Conservation (phyloP, 1,140 invertebrate genomes). For the Drosophila nikananu region DNA sequence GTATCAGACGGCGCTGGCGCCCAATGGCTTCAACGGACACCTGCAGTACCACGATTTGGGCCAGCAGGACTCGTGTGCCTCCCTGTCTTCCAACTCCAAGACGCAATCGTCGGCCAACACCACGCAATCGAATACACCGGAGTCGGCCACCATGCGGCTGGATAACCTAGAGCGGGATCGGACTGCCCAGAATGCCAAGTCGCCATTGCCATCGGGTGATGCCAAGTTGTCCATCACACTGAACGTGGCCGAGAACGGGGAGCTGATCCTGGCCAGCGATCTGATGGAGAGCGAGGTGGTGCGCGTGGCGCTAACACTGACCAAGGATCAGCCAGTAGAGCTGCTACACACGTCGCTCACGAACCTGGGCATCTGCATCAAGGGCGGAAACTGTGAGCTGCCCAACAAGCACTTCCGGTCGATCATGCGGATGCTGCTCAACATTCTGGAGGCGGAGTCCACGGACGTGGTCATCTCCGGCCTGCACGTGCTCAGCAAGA, state of each 20-base stretch:
- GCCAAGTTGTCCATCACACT: constrained; percentile 27
- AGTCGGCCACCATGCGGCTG: constrained; percentile 83
- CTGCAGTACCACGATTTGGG: constrained; percentile 75
- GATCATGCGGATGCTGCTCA: constrained; percentile 90
- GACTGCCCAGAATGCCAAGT: constrained; percentile 29
- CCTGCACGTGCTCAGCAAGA: constrained; percentile 92
- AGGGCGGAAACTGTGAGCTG: constrained; percentile 85
- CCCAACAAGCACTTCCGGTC: constrained; percentile 88
- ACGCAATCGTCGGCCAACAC: constrained; percentile 85
- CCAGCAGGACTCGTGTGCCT: constrained; percentile 78
- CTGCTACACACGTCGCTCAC: constrained; percentile 75
- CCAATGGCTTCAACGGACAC: constrained; percentile 87
- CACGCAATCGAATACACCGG: constrained; percentile 85
- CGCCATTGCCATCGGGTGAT: constrained; percentile 47
- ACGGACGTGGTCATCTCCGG: constrained; percentile 90
- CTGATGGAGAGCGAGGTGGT: constrained; percentile 85
- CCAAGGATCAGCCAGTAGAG: constrained; percentile 70
- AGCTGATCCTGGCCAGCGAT: constrained; percentile 80
- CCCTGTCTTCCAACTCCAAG: constrained; percentile 82
- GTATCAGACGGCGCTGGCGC: constrained; percentile 88
- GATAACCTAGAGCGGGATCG: constrained; percentile 57
- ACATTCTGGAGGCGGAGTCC: constrained; percentile 89
- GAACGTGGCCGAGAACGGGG: constrained; percentile 65
- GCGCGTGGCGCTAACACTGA: constrained; percentile 76
- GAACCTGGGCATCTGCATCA: constrained; percentile 85